Base-by-base conservation (phyloP, 1,140 invertebrate species). In the Drosophila mayri region DNA sequence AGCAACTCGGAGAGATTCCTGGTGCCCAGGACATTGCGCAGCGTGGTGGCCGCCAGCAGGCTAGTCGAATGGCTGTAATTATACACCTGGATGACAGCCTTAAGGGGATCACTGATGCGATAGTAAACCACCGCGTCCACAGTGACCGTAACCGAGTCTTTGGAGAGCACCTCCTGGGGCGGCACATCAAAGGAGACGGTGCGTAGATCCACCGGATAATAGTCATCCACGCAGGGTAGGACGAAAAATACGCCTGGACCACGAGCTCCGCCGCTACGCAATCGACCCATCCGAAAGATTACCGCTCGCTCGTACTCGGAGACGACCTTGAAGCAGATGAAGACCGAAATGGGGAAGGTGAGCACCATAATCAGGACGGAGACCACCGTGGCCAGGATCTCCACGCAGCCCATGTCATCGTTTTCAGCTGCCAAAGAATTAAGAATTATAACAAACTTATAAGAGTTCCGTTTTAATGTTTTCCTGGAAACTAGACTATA, bases 41-140 rank as follows among this genome's bases (percentile, higher is more conserved):
- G 93, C 0, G 97, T 98, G 5, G 97, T 98, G 38, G 96, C 97
- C 4, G 98, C 97, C 67, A 98, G 92, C 6, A 98, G 93, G 60
- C 96, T 94, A 0, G 97, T 98, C 1, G 97, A 98, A 85, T 97
- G 96, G 30, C 90, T 92, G 52, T 96, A 97, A 90, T 97, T 96
- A 28, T 95, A 96, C 14, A 97, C 96, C 92, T 96, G 95, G 16
- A 97, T 95, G 1, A 97, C 95, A 8, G 97, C 97, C 86, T 96
- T 97, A 4, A 97, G 68, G 0, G 97, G 97, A 90, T 98, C 96
- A 43, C 90, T 92, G 57, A 93, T 97, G 72, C 97, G 94, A 92
- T 98, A 99, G 92, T 99, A 99, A 16, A 98, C 97, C 2, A 98
- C 97, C 4, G 98, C 98, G 92, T 99, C 98, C 16, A 98, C 98